These are phyloP conservation scores for Plectrocnemia conspersa DNA, from an alignment of 1,140 invertebrate genomes.

Conservation along the genomic window DNA sequence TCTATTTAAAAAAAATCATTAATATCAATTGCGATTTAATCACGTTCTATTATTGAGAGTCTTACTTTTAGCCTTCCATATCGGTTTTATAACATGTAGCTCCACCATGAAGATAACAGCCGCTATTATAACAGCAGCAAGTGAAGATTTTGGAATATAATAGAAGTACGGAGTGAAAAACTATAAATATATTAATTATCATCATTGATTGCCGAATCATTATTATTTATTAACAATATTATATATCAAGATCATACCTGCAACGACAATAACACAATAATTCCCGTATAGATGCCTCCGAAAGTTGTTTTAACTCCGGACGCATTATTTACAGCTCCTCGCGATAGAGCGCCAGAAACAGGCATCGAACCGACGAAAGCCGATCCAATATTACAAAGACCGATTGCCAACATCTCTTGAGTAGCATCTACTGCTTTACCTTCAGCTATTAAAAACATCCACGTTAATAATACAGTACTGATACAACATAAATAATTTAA, in stretches of 20 bases:
- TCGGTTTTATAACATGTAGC: conserved; percentile 64
- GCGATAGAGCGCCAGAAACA: conserved; percentile 75
- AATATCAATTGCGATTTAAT: background rate
- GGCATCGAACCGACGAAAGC: conserved; percentile 83
- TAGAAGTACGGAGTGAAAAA: conserved; percentile 76
- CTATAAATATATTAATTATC: conserved; percentile 51
- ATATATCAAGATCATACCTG: too few relatives aligned
- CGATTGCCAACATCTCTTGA: conserved; percentile 76
- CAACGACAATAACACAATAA: conserved; percentile 68
- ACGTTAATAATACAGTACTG: conserved; percentile 6
- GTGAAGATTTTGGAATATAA: conserved; percentile 69
- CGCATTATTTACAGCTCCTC: conserved; percentile 83
- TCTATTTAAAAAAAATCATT: conserved; percentile 52
- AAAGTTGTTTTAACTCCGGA: conserved; percentile 78
- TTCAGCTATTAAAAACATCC: conserved; percentile 56
- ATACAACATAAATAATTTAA: conserved; percentile 19
- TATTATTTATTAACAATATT: too few relatives aligned
- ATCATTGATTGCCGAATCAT: too few relatives aligned
- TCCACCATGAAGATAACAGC: conserved; percentile 85
- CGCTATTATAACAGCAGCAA: conserved; percentile 76
- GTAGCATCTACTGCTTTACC: conserved; percentile 70
- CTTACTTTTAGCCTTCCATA: conserved; percentile 84
- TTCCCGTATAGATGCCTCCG: conserved; percentile 77
- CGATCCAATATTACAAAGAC: conserved; percentile 75
- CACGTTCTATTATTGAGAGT: too few relatives aligned